Evolutionary conservation across 2,888 invertebrate species (phyloP).

Genomic region (Hirtodrosophila duncani): DNA sequence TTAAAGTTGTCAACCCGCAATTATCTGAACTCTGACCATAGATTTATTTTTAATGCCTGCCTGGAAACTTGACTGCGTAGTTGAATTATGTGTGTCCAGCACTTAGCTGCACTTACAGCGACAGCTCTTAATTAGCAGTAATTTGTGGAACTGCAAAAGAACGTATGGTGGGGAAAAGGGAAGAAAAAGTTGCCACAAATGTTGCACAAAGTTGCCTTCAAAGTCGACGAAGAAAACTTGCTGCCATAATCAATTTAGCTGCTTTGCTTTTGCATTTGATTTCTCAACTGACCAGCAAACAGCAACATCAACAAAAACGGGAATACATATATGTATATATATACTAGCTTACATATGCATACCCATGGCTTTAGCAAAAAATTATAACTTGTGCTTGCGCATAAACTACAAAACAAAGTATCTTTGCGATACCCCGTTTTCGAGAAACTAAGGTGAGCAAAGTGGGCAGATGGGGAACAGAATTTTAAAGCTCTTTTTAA

Average conservation of each 20-base stretch:
- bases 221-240: slow-evolving; percentile 18
- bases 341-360: slow-evolving; percentile 12
- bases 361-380: slow-evolving; percentile 17
- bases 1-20: slow-evolving; percentile 51
- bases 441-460: too few relatives aligned
- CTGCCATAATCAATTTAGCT: slow-evolving; percentile 62
- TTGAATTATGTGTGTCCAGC: slow-evolving; percentile 41
- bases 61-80: slow-evolving; percentile 38
- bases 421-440: too few relatives aligned
- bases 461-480: too few relatives aligned
- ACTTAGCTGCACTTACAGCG: slow-evolving; percentile 28
- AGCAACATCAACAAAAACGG: slow-evolving; percentile 13
- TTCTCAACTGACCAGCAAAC: slow-evolving; percentile 46
- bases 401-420: slow-evolving; percentile 55
- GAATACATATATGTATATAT: slow-evolving; percentile 3
- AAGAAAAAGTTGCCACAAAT: not conserved
- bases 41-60: slow-evolving; percentile 15
- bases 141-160: slow-evolving; percentile 41
- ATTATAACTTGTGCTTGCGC: slow-evolving; percentile 50
- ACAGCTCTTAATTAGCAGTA: slow-evolving; percentile 56
- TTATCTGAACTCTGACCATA: slow-evolving; percentile 59
- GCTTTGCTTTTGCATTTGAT: slow-evolving; percentile 57
- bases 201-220: not conserved
- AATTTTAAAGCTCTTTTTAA: too few relatives aligned
- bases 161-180: not conserved